Conservation (phyloP, 2,888 invertebrate species). For the Creontiades dilutus region DNA sequence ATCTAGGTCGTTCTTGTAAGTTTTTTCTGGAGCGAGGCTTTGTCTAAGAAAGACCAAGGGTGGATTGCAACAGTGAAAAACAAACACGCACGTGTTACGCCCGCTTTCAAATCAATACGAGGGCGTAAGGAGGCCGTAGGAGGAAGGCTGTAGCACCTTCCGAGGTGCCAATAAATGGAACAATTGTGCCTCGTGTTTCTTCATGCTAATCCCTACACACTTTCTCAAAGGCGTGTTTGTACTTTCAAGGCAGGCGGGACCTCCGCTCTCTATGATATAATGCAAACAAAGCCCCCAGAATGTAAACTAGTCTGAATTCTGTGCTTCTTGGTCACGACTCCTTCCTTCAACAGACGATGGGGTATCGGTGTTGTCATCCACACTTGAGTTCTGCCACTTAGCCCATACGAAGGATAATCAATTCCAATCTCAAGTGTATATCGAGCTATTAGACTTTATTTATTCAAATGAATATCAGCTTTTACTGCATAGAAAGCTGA, state of each 20-base stretch:
- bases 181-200: constrained; percentile 52
- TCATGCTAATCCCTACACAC: constrained; percentile 65
- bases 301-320: constrained; percentile 43
- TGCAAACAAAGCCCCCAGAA: constrained; percentile 19
- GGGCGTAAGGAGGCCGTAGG: neutral
- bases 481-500: neutral
- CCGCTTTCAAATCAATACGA: neutral
- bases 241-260: constrained; percentile 39
- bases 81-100: constrained; percentile 16
- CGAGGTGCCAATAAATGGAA: constrained; percentile 16
- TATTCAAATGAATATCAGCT: constrained; percentile 46
- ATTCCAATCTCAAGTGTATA: constrained; percentile 55
- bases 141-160: neutral
- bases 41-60: constrained; percentile 13
- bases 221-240: constrained; percentile 50
- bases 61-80: constrained; percentile 17
- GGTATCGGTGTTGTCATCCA: constrained; percentile 37
- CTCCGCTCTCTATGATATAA: constrained; percentile 28
- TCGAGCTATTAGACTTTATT: constrained; percentile 57
- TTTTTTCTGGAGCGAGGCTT: constrained; percentile 1
- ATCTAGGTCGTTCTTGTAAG: neutral
- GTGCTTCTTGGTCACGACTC: constrained; percentile 41
- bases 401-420: constrained; percentile 25
- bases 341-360: neutral
- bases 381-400: constrained; percentile 37